phyloP scores from a whole-genome alignment of 2,113 vertebrate genomes.

The Danionella cerebrum region DNA sequence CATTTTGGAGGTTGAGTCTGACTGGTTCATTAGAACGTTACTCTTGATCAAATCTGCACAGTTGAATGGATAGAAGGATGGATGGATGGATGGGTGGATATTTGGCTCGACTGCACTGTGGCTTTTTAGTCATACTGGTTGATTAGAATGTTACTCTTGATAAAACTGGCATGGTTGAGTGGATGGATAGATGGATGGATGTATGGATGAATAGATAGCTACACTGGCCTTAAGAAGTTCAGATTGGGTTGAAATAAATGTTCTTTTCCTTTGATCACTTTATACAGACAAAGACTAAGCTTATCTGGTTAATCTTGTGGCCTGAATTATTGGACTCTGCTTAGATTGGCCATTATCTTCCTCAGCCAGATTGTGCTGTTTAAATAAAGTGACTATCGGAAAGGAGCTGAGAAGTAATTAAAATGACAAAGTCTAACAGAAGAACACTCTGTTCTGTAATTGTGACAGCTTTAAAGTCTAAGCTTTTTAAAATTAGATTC shows the following conservation, averaged over 20 bases:
- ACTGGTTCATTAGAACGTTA: no score
- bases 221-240: not conserved
- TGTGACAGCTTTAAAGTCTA: not conserved
- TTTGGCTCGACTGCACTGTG: no score
- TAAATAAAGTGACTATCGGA: constrained; percentile 9
- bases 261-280: not conserved
- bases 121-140: no score
- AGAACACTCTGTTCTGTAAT: not conserved
- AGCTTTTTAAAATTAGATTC: not conserved
- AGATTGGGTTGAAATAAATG: not conserved
- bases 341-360: not conserved
- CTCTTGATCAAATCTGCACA: no score
- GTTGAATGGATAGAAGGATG: no score
- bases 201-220: not conserved
- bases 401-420: constrained; percentile 24
- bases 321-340: constrained; percentile 13
- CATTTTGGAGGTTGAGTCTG: no score
- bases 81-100: no score
- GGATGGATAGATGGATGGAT: no score
- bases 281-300: not conserved
- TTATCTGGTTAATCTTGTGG: constrained; percentile 11
- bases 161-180: no score
- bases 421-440: constrained; percentile 13
- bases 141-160: no score
- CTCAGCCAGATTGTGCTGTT: not conserved